These are phyloP conservation scores for Misgurnus mizolepis DNA, from an alignment of 2,113 vertebrate species.

Conservation along the genomic window DNA sequence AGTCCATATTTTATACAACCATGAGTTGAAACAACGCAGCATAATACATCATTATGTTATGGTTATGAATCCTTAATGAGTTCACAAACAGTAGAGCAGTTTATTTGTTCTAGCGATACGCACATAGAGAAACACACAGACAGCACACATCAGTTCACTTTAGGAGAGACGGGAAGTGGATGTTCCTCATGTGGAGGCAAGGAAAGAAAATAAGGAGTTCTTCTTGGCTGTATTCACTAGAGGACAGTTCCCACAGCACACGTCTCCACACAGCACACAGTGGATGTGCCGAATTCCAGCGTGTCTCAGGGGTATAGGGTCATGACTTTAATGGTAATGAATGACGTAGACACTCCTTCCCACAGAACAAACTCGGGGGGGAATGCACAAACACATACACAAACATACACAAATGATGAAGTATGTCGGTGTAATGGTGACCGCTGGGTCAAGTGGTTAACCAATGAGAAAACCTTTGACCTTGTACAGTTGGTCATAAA, in stretches of 20 bases:
- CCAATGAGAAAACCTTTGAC: conserved; percentile 47
- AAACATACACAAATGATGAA: conserved; percentile 37
- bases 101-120: conserved; percentile 12
- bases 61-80: background rate
- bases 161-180: conserved; percentile 33
- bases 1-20: no score
- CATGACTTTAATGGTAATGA: conserved; percentile 44
- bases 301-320: conserved; percentile 34
- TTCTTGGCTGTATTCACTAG: conserved; percentile 14
- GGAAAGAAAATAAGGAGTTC: conserved; percentile 26
- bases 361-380: conserved; percentile 30
- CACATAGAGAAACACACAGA: background rate
- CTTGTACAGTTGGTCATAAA: conserved; percentile 43
- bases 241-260: conserved; percentile 48
- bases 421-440: conserved; percentile 35
- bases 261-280: conserved; percentile 12
- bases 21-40: no score
- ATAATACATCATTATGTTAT: background rate
- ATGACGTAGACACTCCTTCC: conserved; percentile 43
- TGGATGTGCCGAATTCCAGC: conserved; percentile 30
- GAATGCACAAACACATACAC: background rate
- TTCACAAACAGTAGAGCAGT: background rate
- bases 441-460: conserved; percentile 46
- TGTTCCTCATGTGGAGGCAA: conserved; percentile 30
- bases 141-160: conserved; percentile 20